A percentile compares a stretch with the other conserved stretches of the same genome.
phyloP scores from a whole-genome alignment of 2,797 vertebrate species.

The Botia kubotai region DNA sequence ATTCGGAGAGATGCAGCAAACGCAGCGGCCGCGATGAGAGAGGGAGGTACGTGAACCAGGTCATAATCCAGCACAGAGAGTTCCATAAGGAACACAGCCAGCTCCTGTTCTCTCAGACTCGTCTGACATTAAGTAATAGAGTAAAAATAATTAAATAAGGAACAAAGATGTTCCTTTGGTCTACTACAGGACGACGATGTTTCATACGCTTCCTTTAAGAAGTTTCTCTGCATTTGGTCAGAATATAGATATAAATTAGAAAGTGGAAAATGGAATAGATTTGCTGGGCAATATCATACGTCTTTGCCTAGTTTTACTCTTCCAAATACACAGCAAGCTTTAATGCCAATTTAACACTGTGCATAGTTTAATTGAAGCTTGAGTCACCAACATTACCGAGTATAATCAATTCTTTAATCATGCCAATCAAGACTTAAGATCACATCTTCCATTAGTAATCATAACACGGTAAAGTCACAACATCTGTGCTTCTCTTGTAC shows the following conservation, averaged over 20 bases:
- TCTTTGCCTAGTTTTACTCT: too few species aligned
- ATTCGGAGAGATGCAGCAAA: not conserved
- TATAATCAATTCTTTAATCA: too few species aligned
- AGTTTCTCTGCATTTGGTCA: not conserved
- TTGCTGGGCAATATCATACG: too few species aligned
- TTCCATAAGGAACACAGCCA: slow-evolving; percentile 16
- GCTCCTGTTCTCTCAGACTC: not conserved
- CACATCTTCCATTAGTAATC: too few species aligned
- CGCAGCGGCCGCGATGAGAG: not conserved
- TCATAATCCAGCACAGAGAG: slow-evolving; percentile 13
- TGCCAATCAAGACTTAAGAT: too few species aligned
- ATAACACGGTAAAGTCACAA: too few species aligned
- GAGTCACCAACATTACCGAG: too few species aligned
- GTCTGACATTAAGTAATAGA: not conserved
- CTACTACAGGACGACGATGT: not conserved
- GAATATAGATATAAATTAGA: not conserved
- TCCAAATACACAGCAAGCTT: not conserved
- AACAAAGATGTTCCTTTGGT: not conserved
- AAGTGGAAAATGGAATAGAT: too few species aligned
- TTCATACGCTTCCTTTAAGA: not conserved
- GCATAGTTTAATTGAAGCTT: too few species aligned
- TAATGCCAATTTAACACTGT: not conserved
- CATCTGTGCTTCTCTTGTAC: too few species aligned
- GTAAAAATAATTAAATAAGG: not conserved
- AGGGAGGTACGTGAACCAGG: slow-evolving; percentile 22